These are phyloP conservation scores for Schizotus pectinicornis DNA, from an alignment of 2,888 invertebrate species.

Conservation along the genomic window DNA sequence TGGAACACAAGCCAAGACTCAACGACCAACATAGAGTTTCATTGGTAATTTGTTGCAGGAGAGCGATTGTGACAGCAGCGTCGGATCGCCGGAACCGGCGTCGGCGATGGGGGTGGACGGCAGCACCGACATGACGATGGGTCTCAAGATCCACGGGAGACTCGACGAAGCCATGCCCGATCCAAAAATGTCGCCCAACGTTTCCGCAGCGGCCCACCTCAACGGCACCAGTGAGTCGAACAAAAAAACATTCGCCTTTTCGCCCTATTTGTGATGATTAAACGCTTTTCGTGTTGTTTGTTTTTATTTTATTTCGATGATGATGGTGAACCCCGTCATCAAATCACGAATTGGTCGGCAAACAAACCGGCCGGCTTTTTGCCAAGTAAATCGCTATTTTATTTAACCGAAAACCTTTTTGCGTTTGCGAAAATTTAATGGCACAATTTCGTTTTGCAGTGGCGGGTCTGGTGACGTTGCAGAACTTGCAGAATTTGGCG, in stretches of 20 bases:
- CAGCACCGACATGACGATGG: conserved; percentile 52
- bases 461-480: conserved; percentile 75
- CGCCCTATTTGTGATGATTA: not conserved
- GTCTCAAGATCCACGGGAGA: conserved; percentile 45
- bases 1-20: not conserved
- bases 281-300: not conserved
- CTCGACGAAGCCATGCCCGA: conserved; percentile 45
- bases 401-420: not conserved
- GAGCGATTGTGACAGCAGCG: conserved; percentile 70
- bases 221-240: conserved; percentile 68
- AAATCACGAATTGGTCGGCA: not conserved
- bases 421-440: not conserved
- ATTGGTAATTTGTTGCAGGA: conserved; percentile 59
- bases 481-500: conserved; percentile 82
- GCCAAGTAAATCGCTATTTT: too few species aligned
- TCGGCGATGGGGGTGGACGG: conserved; percentile 59
- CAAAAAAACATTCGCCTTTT: too few species aligned
- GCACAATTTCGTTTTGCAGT: conserved; percentile 60
- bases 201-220: conserved; percentile 65
- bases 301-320: not conserved
- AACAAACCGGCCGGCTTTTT: not conserved
- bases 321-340: not conserved
- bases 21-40: not conserved
- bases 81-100: conserved; percentile 67
- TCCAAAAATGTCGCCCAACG: conserved; percentile 53